Base-by-base conservation (phyloP, 2,888 invertebrate species). In the Pachliopta kotzebuea region DNA sequence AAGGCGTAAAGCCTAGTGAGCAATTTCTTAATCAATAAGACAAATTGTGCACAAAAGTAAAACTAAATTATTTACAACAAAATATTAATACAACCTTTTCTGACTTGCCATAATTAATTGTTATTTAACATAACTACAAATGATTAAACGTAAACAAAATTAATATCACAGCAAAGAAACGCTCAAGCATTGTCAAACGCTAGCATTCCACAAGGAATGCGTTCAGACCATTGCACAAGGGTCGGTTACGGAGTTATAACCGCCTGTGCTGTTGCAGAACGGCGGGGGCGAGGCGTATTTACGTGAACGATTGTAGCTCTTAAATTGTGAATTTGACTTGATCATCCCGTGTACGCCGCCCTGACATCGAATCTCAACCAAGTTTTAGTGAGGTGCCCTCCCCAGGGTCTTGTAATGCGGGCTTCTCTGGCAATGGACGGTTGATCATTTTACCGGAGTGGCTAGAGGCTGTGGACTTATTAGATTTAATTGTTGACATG, bases 381-480 rank as follows among this genome's bases (percentile, higher is more conserved):
- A 74, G 75, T 65, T 77, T 77, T 56, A 76, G 86, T 62, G 93
- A 89, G 2, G 88, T 81, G 3, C 88, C 89, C 62, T 87, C 89
- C n/a, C 85, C 88, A 4, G 84, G 79, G 71, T 88, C 87, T 53
- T 76, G 59, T 26, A 69, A 65, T 37, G 67, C 83, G 21, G 95
- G 95, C 77, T 94, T 94, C 68, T 93, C 93, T 0, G 95, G 95
- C 49, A 95, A 83, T n/a, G 95, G 95, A 69, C 95, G 89, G 74
- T 94, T 94, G 31, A 94, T 90, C 94, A 95, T 95, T 73, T 92
- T 94, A 29, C 81, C 86, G 3, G 89, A 86, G n/a, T 87, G 84
- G 42, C 87, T 88, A 1, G 93, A 90, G 14, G 80, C 68, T 14
- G 77, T 81, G 1, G 83, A 82, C 68, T 79, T 81, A 60, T 75